Conservation (phyloP, 1,140 invertebrate species). For the Armadillidium nasatum region DNA sequence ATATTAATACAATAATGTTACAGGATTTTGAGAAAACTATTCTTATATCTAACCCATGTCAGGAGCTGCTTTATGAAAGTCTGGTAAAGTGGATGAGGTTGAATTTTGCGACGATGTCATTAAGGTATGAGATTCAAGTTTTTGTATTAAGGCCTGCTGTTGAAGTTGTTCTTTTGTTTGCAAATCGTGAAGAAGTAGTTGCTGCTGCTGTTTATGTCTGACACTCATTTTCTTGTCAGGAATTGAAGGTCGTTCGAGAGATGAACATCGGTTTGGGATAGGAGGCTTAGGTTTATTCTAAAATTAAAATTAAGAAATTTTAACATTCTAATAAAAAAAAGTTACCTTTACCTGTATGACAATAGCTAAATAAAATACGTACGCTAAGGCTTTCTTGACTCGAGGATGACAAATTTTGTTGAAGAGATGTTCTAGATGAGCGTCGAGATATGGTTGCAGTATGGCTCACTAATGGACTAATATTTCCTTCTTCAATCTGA, state of each 20-base stretch:
- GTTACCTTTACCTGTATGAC: too few relatives aligned
- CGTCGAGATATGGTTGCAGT: constrained; percentile 36
- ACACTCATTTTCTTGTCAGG: constrained; percentile 50
- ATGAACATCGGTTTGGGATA: constrained; percentile 68
- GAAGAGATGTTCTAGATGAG: constrained; percentile 42
- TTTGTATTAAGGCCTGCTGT: constrained; percentile 19
- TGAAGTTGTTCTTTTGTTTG: constrained; percentile 28
- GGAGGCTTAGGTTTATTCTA: constrained; percentile 48
- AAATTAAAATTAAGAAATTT: too few relatives aligned
- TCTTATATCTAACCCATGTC: constrained; percentile 48
- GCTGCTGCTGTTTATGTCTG: constrained; percentile 56
- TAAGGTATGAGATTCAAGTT: not conserved
- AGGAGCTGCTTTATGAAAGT: constrained; percentile 48
- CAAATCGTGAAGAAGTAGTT: not conserved
- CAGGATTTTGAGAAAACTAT: not conserved
- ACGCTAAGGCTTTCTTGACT: constrained; percentile 42
- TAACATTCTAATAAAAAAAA: too few relatives aligned
- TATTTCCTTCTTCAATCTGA: too few relatives aligned
- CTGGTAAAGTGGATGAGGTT: constrained; percentile 49
- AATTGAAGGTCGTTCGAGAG: constrained; percentile 62
- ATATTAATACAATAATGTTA: too few relatives aligned
- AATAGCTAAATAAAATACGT: too few relatives aligned
- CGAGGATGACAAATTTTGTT: constrained; percentile 39
- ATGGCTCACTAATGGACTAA: too few relatives aligned
- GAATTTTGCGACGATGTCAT: constrained; percentile 22